Base-by-base conservation (phyloP, 2,113 vertebrate genomes). In the Chionodraco myersi region DNA sequence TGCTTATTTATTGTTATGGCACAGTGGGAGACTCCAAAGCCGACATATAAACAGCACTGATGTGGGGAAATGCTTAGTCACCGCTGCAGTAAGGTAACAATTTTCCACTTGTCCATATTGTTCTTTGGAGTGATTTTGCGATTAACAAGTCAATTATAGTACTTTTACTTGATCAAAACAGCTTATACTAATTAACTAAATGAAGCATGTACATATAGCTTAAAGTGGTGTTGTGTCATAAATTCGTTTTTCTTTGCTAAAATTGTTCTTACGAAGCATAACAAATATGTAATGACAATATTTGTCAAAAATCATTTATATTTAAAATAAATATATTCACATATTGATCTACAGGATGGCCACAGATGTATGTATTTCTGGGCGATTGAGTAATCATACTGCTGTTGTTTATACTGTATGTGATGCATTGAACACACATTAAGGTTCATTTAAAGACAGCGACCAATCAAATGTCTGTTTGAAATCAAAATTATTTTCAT, bases 21-120 rank as follows among this genome's bases (percentile, higher is more conserved):
- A 11, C 13, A 36, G 45, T 49, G 15, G 5, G 78, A 80, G 62
- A 52, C 59, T 16, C 18, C 5, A 56, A 2, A 36, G 61, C 63
- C 61, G 78, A 45, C 47, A 61, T 49, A 77, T 41, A 56, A 62
- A 49, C 26, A 62, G 3, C 57, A 12, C 14, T 66, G 47, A 72
- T 3, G 49, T 72, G 30, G 30, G 10, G 62, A 16, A 64, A 57
- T 53, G 44, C 30, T 63, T 68, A 53, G 49, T 61, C 51, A 60
- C 45, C 9, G 54, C 47, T 71, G 18, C 14, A 15, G 57, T 57
- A 10, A 0, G 5, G 54, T 75, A 49, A 51, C 51, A 67, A 1
- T 14, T 53, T 12, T 53, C 11, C n/a, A 10, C 8, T 15, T 6
- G 41, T 72, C 60, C 65, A 77, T 44, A 41, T 6, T 44, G 34